A percentile compares a stretch with the other conserved stretches of the same genome.
These are phyloP conservation scores for Drosophila pandora DNA, from an alignment of 1,140 invertebrate species.

Conservation along the genomic window DNA sequence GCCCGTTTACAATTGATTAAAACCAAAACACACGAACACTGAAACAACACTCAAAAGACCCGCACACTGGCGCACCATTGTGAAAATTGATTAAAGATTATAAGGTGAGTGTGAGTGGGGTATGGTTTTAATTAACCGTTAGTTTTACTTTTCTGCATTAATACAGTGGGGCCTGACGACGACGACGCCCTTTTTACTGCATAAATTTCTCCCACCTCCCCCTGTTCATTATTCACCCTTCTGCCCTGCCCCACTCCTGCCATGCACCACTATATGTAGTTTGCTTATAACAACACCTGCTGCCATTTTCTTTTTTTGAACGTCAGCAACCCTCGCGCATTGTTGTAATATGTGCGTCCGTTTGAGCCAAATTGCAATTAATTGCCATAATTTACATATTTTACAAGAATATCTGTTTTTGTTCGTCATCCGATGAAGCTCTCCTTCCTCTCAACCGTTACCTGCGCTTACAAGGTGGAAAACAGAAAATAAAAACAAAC, in stretches of 20 bases:
- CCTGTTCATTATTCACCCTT: neutral
- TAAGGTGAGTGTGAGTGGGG: constrained; percentile 61
- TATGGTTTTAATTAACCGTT: constrained; percentile 59
- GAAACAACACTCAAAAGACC: constrained; percentile 25
- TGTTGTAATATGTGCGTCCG: constrained; percentile 40
- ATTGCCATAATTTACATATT: constrained; percentile 76
- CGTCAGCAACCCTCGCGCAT: constrained; percentile 62
- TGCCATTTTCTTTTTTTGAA: constrained; percentile 71
- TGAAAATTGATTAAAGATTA: constrained; percentile 79
- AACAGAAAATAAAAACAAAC: constrained; percentile 10
- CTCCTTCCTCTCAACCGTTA: constrained; percentile 6
- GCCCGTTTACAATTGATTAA: constrained; percentile 78
- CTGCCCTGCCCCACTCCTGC: neutral
- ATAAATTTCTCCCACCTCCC: constrained; percentile 48
- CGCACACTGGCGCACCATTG: constrained; percentile 49
- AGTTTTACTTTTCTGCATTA: constrained; percentile 49
- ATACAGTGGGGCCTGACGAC: constrained; percentile 27
- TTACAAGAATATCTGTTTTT: constrained; percentile 43
- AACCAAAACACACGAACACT: constrained; percentile 71
- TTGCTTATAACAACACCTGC: constrained; percentile 65
- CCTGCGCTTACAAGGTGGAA: constrained; percentile 1
- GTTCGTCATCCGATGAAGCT: neutral
- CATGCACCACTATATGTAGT: neutral
- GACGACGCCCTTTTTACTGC: constrained; percentile 68
- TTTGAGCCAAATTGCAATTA: constrained; percentile 73